Evolutionary conservation across 2,888 invertebrate species (phyloP), one percentile per base, ranked within the genome.

Genomic region (Andrena chrysosceles): DNA sequence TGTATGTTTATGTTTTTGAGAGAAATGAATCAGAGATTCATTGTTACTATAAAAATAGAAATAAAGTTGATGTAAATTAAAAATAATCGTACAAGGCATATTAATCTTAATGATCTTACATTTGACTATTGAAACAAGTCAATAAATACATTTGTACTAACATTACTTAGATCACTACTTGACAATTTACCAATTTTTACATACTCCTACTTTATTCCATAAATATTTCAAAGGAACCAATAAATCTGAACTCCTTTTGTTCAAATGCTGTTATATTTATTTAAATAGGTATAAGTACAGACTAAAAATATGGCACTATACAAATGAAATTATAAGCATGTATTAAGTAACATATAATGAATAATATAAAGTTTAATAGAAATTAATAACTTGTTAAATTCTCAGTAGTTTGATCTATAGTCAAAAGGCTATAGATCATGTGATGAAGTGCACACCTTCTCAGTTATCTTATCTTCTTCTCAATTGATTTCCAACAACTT

Each of bases 401-500:
- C 62, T 72, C 26, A 73, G 7, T 88, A 97, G 97, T 96, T 94
- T 96, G 96, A 75, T 96, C 95, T 81, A 98, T 94, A 33, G 98
- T 97, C 89, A 97, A 35, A 10, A 35, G 35, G 35, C 35, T 35
- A 35, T 96, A 7, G 94, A 84, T 96, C 96, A 77, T 96, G 95
- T 88, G 96, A 96, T 85, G 97, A 97, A 16, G 98, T 95, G 93
- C 98, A 98, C 87, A 98, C 95, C 94, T 99, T 98, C 0, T 97
- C 97, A 52, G 97, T 97, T 88, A 98, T 96, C 94, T 98, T 97
- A 49, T 98, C 94, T 89, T 96, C 96, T 60, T 96, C 96, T 60
- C 97, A 94, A 85, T 96, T 96, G 84, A 97, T 96, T 10, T 10
- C 10, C 35, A 35, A 35, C 10, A 35, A 35, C 35, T 35, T 35